Percentiles rank a stretch among this genome's conserved stretches.
Conservation (phyloP, 37 sponge, comb jelly and placozoan species). For the Bolinopsis microptera region DNA sequence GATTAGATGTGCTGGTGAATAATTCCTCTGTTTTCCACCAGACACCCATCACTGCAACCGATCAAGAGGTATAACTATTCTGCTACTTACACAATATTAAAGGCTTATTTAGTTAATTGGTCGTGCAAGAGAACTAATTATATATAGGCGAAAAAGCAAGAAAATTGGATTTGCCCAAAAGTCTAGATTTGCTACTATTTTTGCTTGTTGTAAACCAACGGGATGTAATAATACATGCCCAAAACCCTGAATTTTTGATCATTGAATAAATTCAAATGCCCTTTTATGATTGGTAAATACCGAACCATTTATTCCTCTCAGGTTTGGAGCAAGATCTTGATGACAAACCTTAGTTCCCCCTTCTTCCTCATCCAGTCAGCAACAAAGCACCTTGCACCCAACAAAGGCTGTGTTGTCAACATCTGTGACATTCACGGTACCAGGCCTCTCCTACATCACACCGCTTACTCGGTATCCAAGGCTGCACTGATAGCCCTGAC, state of each 20-base stretch:
- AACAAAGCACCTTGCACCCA: not conserved
- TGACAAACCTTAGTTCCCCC: not conserved
- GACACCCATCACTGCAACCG: not conserved
- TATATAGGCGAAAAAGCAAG: too few species aligned
- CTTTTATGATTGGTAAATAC: too few species aligned
- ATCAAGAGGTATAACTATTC: not conserved
- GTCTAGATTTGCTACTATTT: too few species aligned
- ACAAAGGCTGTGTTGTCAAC: not conserved
- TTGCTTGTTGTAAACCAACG: too few species aligned
- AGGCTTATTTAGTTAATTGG: too few species aligned
- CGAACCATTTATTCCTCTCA: too few species aligned
- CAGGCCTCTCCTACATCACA: not conserved
- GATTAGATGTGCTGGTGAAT: not conserved
- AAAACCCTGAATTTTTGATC: too few species aligned
- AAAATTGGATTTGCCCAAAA: too few species aligned
- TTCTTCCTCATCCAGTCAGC: not conserved
- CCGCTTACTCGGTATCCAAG: conserved; percentile 1
- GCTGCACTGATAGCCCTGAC: not conserved
- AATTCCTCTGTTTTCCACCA: not conserved
- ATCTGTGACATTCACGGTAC: not conserved
- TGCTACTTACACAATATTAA: too few species aligned
- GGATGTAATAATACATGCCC: too few species aligned
- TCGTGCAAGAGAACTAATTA: too few species aligned
- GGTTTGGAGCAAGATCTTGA: not conserved
- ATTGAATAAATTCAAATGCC: too few species aligned